Base-by-base conservation (phyloP, 1,140 invertebrate species). In the Paracyclopina nana region DNA sequence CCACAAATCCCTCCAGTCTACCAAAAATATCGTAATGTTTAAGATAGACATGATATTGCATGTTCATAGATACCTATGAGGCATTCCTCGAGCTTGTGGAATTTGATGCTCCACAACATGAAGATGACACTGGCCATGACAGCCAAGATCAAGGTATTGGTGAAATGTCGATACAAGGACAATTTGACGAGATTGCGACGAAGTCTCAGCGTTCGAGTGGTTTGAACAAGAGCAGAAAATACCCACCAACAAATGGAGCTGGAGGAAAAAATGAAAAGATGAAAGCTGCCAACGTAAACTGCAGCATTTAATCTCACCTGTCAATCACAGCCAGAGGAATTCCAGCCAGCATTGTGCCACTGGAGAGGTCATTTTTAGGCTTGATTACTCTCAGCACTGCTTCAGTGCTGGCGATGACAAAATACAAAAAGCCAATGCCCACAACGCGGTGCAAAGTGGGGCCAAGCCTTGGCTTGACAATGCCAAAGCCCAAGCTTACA, bases 1-100 rank as follows among this genome's bases (percentile, higher is more conserved):
- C 83, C 83, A 88, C 48, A 91, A 68, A 62, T 87, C 78, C 60
- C 80, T 81, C 87, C 86, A 92, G 53, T 86, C 78, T 74, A 80
- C 43, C 34, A 54, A 25, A 16, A 56, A 9, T 46, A 44, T 14
- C 24, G 26, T 29, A 12, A 45, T 56, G 12, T 20, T 25, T 54
- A 11, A n/a, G 16, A 43, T 18, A 29, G 14, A 16, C n/a, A 28
- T 11, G 25, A 28, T 38, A 1, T 8, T 24, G 16, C 27, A 73
- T 68, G 81, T 79, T 38, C 67, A 73, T 40, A n/a, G n/a, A n/a
- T n/a, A 38, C 34, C 34, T 38, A n/a, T n/a, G 3, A 82, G 67
- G 63, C 81, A 85, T 40, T 64, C 62, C 50, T 72, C 67, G 14
- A 79, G 67, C 59, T 72, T 72, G 63, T 82, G 80, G 51, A 76